Evolutionary conservation across 1,140 invertebrate species (phyloP).

Genomic region (Galleria mellonella): DNA sequence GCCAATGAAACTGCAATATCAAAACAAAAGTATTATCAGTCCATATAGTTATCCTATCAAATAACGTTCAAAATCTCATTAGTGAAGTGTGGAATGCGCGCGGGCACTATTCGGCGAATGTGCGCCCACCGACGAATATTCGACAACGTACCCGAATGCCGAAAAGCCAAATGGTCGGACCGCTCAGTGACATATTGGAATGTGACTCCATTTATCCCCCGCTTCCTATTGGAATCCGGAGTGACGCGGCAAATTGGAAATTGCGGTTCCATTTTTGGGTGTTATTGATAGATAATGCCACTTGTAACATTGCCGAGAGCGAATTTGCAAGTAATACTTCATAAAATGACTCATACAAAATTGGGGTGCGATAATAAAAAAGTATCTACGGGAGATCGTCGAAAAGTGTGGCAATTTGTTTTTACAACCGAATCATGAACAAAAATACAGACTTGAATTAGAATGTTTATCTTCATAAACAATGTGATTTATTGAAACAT

Average conservation of each 20-base stretch:
- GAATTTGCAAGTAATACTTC: constrained; percentile 21
- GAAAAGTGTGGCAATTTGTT: background rate
- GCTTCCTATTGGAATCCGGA: constrained; percentile 73
- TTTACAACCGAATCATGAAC: background rate
- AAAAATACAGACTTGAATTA: too few species aligned
- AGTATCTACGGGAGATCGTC: too few species aligned
- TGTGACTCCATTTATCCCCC: constrained; percentile 71
- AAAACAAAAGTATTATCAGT: too few species aligned
- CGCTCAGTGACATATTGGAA: constrained; percentile 71
- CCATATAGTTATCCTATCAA: background rate
- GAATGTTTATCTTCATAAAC: too few species aligned
- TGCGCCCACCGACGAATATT: constrained; percentile 33
- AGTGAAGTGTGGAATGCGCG: constrained; percentile 26
- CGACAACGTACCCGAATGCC: constrained; percentile 49
- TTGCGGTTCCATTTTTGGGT: constrained; percentile 67
- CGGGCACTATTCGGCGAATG: constrained; percentile 32
- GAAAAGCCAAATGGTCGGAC: constrained; percentile 54
- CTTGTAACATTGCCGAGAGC: constrained; percentile 40
- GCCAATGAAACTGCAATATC: too few species aligned
- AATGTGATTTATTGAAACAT: too few species aligned
- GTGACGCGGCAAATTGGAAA: constrained; percentile 72
- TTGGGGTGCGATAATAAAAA: too few species aligned
- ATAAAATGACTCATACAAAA: constrained; percentile 6
- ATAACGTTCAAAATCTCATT: constrained; percentile 18
- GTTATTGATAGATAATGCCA: constrained; percentile 66